phyloP scores from a whole-genome alignment of 2,797 vertebrate genomes.

The Sylvilagus floridanus region DNA sequence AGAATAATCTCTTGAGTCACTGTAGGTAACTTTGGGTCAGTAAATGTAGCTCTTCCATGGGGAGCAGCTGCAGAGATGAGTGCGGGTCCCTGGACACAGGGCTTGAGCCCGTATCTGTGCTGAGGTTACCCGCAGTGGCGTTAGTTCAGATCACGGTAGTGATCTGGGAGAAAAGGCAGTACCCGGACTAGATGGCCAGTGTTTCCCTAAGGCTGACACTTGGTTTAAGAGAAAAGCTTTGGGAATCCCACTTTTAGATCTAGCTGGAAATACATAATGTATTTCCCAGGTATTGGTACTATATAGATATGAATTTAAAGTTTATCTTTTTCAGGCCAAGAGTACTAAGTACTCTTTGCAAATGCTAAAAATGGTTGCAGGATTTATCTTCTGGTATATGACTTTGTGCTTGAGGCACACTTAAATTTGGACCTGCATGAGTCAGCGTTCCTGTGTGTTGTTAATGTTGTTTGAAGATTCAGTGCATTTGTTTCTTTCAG shows the following conservation, averaged over 20 bases:
- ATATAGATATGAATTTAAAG: conserved; percentile 43
- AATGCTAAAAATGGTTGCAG: conserved; percentile 29
- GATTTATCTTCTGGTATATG: conserved; percentile 62
- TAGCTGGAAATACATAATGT: conserved; percentile 40
- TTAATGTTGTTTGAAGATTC: conserved; percentile 46
- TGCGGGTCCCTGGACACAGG: neutral
- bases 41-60: conserved; percentile 44
- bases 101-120: conserved; percentile 10
- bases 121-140: neutral
- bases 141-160: neutral
- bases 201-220: conserved; percentile 28
- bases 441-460: conserved; percentile 10
- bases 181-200: neutral
- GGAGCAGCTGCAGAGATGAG: neutral
- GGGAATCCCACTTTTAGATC: conserved; percentile 59
- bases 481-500: conserved; percentile 1
- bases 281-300: conserved; percentile 53
- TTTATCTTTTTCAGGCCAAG: conserved; percentile 55
- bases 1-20: conserved; percentile 11
- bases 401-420: conserved; percentile 49
- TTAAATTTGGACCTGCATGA: conserved; percentile 53
- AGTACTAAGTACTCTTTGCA: conserved; percentile 58
- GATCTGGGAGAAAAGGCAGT: neutral
- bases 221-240: conserved; percentile 59
- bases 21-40: conserved; percentile 28